These are phyloP conservation scores for Corvus hawaiiensis DNA, from an alignment of 2,113 vertebrate species.

Conservation along the genomic window DNA sequence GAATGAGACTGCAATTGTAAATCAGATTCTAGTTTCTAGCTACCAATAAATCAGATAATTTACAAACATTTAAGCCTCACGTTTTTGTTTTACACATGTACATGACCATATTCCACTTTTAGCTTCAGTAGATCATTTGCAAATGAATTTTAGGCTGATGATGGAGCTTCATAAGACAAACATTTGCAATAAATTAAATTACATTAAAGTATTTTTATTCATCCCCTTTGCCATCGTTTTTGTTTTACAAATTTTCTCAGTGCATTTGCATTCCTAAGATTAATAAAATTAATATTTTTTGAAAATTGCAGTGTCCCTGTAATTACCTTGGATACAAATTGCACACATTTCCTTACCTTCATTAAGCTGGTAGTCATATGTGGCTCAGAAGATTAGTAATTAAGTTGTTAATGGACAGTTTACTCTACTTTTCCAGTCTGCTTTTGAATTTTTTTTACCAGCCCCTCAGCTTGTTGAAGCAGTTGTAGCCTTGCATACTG, in stretches of 20 bases:
- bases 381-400: neutral
- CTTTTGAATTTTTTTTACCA: neutral
- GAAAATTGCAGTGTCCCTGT: neutral
- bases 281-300: constrained; percentile 17
- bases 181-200: neutral
- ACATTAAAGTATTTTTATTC: neutral
- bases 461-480: neutral
- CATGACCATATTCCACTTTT: neutral
- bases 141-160: neutral
- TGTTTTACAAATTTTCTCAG: neutral
- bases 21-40: neutral
- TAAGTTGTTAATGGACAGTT: neutral
- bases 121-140: neutral
- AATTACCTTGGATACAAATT: neutral
- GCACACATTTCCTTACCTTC: neutral
- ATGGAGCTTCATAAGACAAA: neutral
- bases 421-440: neutral
- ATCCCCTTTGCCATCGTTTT: neutral
- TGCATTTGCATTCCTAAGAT: neutral
- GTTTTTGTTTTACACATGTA: neutral
- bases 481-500: neutral
- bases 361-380: neutral
- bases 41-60: neutral
- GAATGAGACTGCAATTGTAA: neutral
- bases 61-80: neutral